Conservation (phyloP, 2,888 invertebrate genomes). For the Clusia tigrina region DNA sequence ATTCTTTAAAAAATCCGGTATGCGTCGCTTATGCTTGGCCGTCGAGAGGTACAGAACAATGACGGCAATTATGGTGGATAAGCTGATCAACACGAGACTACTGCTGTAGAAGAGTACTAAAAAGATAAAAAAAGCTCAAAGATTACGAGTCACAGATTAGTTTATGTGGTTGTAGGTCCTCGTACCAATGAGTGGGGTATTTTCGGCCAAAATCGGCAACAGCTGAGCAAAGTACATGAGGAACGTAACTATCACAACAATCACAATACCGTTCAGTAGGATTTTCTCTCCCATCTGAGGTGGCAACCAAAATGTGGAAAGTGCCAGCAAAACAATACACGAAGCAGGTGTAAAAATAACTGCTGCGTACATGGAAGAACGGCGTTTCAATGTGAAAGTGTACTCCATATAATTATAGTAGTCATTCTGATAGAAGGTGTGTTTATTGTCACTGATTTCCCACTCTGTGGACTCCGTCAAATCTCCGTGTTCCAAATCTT, state of each 20-base stretch:
- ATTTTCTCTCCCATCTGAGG: conserved; percentile 74
- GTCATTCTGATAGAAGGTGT: conserved; percentile 49
- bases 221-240: conserved; percentile 72
- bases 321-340: conserved; percentile 70
- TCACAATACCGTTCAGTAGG: conserved; percentile 69
- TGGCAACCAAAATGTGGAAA: conserved; percentile 73
- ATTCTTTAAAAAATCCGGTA: conserved; percentile 63
- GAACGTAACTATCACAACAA: conserved; percentile 70
- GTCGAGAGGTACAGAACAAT: conserved; percentile 67
- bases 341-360: conserved; percentile 71
- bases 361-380: conserved; percentile 70
- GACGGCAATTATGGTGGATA: conserved; percentile 68
- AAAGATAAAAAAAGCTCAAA: not conserved
- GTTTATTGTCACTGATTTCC: conserved; percentile 55
- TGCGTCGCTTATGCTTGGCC: conserved; percentile 60
- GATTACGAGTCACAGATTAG: conserved; percentile 6
- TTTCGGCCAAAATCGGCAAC: conserved; percentile 64
- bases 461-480: conserved; percentile 60
- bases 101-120: conserved; percentile 70
- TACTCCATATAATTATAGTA: conserved; percentile 53
- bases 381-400: conserved; percentile 63
- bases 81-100: conserved; percentile 65
- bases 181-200: conserved; percentile 65
- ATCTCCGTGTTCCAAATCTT: conserved; percentile 57
- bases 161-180: conserved; percentile 14